Percentiles rank a stretch among this genome's conserved stretches.
phyloP scores from a whole-genome alignment of 2,113 vertebrate species.

The Cyprinodon variegatus region DNA sequence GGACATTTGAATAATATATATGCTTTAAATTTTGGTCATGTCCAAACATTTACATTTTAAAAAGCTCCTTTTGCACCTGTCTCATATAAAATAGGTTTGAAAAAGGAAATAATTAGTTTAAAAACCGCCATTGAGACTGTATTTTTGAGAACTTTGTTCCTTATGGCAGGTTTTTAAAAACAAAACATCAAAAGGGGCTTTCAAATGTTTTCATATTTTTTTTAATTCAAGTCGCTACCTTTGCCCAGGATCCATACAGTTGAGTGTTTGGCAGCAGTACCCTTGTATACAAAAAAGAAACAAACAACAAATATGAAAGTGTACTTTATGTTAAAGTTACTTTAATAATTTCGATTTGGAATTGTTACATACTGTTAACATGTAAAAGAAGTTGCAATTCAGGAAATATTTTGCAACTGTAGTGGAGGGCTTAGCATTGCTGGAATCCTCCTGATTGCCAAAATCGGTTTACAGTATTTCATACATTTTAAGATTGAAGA shows the following conservation, averaged over 20 bases:
- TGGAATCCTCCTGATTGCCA: not conserved
- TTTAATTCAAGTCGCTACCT: not conserved
- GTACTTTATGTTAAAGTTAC: not conserved
- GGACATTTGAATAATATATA: not conserved
- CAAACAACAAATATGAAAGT: not conserved
- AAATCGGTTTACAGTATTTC: not conserved
- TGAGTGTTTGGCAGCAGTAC: not conserved
- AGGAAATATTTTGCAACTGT: not conserved
- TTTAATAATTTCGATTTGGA: not conserved
- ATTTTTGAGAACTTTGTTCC: not conserved
- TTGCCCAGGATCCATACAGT: not conserved
- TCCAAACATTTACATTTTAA: not conserved
- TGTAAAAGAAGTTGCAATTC: not conserved
- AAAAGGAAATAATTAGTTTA: not conserved
- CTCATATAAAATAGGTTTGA: not conserved
- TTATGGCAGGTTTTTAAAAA: not conserved
- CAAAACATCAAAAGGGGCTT: not conserved
- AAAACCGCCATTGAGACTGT: not conserved
- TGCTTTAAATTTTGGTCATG: not conserved
- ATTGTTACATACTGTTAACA: not conserved
- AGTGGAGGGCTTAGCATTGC: not conserved
- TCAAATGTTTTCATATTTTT: not conserved
- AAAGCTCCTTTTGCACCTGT: not conserved
- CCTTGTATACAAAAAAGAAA: no score
- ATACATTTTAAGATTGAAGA: not conserved